Base-by-base conservation (phyloP, 1,140 invertebrate species). In the Caenorhabditis brenneri region DNA sequence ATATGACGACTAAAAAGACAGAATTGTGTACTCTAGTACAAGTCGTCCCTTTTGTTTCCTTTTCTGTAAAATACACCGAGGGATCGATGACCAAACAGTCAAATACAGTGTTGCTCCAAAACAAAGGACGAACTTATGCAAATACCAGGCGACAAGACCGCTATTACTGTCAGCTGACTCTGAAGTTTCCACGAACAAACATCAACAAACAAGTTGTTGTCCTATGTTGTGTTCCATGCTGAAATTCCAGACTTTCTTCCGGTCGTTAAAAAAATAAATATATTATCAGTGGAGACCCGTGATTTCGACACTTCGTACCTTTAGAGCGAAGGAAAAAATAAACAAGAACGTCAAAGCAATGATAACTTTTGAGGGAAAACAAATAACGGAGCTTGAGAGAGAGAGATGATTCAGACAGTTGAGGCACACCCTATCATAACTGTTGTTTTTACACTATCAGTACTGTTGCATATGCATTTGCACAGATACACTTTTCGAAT, bases 81-180 rank as follows among this genome's bases (percentile, higher is more conserved):
- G 36, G 16, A 42, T 24, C 3, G 65, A 74, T 74, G 65, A 74
- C 65, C 36, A 42, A 42, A 74, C 65, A 27, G 33, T 74, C 65
- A 74, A 74, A n/a, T n/a, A 65, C 31, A 65, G 33, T 65, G 60
- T 65, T 74, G 36, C 36, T 42, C 36, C 36, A 74, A 74, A 74
- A 74, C 65, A 74, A 74, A 42, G 36, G 58, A n/a, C 5, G 46
- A 74, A 74, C 65, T 39, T 74, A 74, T 74, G 65, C 65, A 74
- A 74, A 74, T 74, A 74, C 24, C 24, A 4, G 22, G 36, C 19
- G 53, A n/a, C 49, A 51, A 51, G 19, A 16, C 60, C 16, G 2
- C 1, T 65, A 16, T 33, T 65, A 36, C 36, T 74, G 65, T 74
- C 65, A 74, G 36, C 33, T 74, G 65, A 74, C 36, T 29, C 36